These are phyloP conservation scores for Takifugu bimaculatus DNA, from an alignment of 2,113 vertebrate genomes.

Conservation along the genomic window DNA sequence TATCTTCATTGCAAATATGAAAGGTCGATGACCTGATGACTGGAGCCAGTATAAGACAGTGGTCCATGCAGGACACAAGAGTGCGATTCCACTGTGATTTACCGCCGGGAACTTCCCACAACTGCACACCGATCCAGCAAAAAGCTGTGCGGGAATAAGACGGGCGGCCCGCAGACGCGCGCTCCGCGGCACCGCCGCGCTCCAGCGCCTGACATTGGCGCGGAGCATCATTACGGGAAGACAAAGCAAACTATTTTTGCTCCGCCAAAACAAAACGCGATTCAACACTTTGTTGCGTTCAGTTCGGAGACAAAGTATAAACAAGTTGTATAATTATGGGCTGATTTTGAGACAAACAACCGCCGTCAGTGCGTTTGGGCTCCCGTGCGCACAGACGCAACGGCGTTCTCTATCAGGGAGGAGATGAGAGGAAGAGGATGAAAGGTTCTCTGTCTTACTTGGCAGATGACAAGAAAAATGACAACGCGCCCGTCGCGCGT, in stretches of 20 bases:
- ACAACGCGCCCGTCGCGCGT: conserved; percentile 24
- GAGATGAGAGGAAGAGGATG: conserved; percentile 60
- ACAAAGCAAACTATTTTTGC: conserved; percentile 69
- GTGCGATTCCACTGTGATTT: conserved; percentile 36
- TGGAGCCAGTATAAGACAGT: neutral
- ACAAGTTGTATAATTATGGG: conserved; percentile 63
- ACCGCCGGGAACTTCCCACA: conserved; percentile 37
- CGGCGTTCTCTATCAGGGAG: conserved; percentile 39
- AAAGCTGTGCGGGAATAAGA: conserved; percentile 18
- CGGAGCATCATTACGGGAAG: conserved; percentile 55
- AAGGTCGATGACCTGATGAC: no score
- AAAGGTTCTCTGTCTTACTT: conserved; percentile 62
- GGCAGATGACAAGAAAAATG: conserved; percentile 63
- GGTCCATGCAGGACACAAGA: conserved; percentile 7
- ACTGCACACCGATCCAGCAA: conserved; percentile 4
- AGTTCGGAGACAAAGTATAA: conserved; percentile 61
- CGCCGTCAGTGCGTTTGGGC: conserved; percentile 15
- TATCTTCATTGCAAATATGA: no score
- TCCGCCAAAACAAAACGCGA: conserved; percentile 59
- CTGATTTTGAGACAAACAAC: conserved; percentile 61
- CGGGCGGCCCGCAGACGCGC: conserved; percentile 16
- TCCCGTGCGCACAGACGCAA: conserved; percentile 20
- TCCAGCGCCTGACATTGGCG: conserved; percentile 39
- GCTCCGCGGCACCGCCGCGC: conserved; percentile 7
- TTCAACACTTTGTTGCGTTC: conserved; percentile 61